Evolutionary conservation across 2,797 vertebrate genomes (phyloP).

Genomic region (Neosilurus mollespiculum): DNA sequence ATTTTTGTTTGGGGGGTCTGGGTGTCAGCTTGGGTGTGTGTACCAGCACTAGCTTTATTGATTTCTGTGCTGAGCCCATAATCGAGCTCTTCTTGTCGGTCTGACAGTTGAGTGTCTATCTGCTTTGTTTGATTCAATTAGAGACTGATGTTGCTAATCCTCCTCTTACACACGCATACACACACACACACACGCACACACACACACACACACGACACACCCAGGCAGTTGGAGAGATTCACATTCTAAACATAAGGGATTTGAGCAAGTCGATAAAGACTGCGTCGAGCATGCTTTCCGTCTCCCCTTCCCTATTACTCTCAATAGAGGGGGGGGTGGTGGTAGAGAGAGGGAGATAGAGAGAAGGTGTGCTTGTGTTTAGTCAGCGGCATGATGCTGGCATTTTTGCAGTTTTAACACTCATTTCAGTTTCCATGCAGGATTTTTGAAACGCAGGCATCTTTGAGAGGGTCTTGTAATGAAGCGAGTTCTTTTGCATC

Average conservation of each 20-base stretch:
- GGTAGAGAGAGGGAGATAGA: not conserved
- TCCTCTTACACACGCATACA: slow-evolving; percentile 36
- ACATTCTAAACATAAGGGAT: slow-evolving; percentile 50
- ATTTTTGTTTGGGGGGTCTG: not conserved
- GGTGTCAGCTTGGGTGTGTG: slow-evolving; percentile 19
- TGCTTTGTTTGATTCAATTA: slow-evolving; percentile 54
- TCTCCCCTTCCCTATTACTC: not conserved
- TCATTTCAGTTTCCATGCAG: not conserved
- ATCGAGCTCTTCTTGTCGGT: slow-evolving; percentile 37
- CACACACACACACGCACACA: not conserved
- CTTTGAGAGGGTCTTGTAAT: slow-evolving; percentile 18
- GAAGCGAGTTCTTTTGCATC: slow-evolving; percentile 1
- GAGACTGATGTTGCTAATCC: slow-evolving; percentile 53
- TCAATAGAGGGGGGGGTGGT: not conserved
- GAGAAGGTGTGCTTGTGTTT: not conserved
- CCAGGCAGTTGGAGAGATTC: slow-evolving; percentile 25
- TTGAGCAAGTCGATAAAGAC: slow-evolving; percentile 39
- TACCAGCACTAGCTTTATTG: slow-evolving; percentile 38
- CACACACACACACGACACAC: slow-evolving; percentile 13
- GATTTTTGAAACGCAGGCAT: slow-evolving; percentile 23
- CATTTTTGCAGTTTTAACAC: not conserved
- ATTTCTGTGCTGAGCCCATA: slow-evolving; percentile 29
- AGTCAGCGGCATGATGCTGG: slow-evolving; percentile 6
- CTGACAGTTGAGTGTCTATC: slow-evolving; percentile 44
- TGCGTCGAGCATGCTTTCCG: slow-evolving; percentile 5